These are phyloP conservation scores for Myodes glareolus DNA, from an alignment of 2,113 vertebrate species.

Conservation along the genomic window DNA sequence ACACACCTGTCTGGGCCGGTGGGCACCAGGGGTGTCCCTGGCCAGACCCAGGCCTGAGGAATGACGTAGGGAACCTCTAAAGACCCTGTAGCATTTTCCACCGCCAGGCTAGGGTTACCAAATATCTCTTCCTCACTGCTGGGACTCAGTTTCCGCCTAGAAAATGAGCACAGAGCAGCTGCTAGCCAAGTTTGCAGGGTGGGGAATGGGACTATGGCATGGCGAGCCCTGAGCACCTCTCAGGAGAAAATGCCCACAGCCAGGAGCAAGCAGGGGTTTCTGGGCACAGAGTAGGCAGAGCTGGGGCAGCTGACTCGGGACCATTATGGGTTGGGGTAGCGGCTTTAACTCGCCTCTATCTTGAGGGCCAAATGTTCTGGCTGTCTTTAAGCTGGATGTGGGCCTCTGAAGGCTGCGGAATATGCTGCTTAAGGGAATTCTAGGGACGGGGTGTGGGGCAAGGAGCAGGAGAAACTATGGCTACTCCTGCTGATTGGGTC, in stretches of 20 bases:
- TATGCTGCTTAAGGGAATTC: too few relatives aligned
- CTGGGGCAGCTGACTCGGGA: too few relatives aligned
- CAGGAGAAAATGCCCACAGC: background rate
- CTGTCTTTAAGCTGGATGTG: background rate
- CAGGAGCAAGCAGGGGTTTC: background rate
- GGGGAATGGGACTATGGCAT: background rate
- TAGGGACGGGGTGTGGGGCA: background rate
- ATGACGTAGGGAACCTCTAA: background rate
- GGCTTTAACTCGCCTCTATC: rapidly evolving
- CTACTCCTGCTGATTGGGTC: background rate
- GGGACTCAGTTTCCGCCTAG: background rate
- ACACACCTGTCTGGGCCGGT: slow-evolving; percentile 89
- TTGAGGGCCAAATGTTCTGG: background rate
- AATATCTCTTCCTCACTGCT: background rate
- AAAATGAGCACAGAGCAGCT: rapidly evolving
- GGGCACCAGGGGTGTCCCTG: slow-evolving; percentile 59
- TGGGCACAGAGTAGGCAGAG: background rate
- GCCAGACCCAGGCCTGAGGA: background rate
- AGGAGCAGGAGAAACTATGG: background rate
- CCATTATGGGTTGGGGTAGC: background rate
- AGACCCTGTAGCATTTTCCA: background rate
- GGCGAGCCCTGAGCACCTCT: background rate
- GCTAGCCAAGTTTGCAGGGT: rapidly evolving
- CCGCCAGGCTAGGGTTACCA: background rate
- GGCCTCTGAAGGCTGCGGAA: background rate